phyloP scores from a whole-genome alignment of 2,797 vertebrate genomes.

The Acanthopagrus latus region DNA sequence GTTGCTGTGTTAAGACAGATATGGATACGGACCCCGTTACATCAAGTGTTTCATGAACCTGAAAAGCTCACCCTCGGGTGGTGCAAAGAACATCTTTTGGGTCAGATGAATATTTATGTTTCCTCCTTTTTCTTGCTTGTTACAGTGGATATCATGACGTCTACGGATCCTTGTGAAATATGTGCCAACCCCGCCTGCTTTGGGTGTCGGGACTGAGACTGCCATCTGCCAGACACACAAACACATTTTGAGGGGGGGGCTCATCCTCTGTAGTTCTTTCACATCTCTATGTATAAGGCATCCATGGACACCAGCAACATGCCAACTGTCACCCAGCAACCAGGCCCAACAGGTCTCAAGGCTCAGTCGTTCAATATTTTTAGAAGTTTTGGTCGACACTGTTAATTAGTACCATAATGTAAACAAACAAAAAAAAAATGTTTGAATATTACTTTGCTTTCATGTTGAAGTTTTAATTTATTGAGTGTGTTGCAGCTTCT shows the following conservation, averaged over 20 bases:
- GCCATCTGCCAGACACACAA: constrained; percentile 24
- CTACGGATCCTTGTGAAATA: constrained; percentile 81
- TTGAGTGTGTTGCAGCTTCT: constrained; percentile 22
- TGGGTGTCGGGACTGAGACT: constrained; percentile 71
- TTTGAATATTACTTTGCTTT: constrained; percentile 9
- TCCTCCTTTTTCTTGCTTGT: constrained; percentile 18
- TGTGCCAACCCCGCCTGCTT: constrained; percentile 80
- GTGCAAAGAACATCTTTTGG: constrained; percentile 1
- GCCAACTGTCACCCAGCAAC: constrained; percentile 9
- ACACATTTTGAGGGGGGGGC: background rate
- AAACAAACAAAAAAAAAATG: background rate
- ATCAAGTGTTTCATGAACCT: constrained; percentile 13
- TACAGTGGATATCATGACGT: constrained; percentile 66
- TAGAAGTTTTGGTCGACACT: background rate
- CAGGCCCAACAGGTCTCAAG: background rate
- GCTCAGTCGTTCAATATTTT: background rate
- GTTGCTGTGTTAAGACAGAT: constrained; percentile 6
- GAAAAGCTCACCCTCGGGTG: background rate
- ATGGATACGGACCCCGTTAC: background rate
- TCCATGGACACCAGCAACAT: background rate
- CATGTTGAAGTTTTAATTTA: constrained; percentile 33
- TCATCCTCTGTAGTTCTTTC: constrained; percentile 11
- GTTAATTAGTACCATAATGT: background rate
- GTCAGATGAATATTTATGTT: constrained; percentile 27
- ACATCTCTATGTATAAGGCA: constrained; percentile 7